A percentile compares a stretch with the other conserved stretches of the same genome.
phyloP scores from a whole-genome alignment of 37 sponge, comb jelly and placozoan genomes.

The Cliona cf. orientalis region DNA sequence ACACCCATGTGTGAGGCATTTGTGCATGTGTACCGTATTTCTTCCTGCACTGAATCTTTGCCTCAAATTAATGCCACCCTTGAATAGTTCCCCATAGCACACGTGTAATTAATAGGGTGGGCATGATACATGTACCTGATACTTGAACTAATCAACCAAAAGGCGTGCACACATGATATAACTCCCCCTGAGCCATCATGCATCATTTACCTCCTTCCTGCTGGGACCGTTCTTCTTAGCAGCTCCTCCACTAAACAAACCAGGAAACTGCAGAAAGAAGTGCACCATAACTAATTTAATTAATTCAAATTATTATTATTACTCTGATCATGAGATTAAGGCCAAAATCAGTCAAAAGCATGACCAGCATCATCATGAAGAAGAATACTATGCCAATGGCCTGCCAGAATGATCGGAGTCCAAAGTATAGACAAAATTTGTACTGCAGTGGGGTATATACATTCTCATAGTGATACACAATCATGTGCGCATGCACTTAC shows the following conservation, averaged over 20 bases:
- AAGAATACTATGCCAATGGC: constrained; percentile 13
- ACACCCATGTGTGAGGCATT: no score
- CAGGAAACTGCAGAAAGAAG: constrained; percentile 43
- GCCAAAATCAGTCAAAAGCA: constrained; percentile 34
- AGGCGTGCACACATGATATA: no score
- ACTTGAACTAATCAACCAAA: no score
- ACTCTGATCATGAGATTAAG: constrained; percentile 48
- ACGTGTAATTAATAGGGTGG: no score
- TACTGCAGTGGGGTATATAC: constrained; percentile 36
- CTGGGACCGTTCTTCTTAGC: constrained; percentile 50
- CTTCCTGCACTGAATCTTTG: no score
- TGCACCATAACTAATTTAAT: no score
- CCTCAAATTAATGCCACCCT: no score
- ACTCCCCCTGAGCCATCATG: no score
- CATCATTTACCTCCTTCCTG: constrained; percentile 44
- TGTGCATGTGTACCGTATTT: no score
- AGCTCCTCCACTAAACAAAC: constrained; percentile 60
- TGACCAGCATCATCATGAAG: constrained; percentile 23
- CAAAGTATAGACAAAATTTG: constrained; percentile 35
- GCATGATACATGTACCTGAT: no score
- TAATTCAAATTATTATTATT: not conserved
- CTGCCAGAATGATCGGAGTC: constrained; percentile 28
- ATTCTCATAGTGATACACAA: no score
- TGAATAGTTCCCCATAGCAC: no score
- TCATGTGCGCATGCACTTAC: constrained; percentile 58